Evolutionary conservation across 2,888 invertebrate species (phyloP).

Genomic region (Chromoteleia sp.): DNA sequence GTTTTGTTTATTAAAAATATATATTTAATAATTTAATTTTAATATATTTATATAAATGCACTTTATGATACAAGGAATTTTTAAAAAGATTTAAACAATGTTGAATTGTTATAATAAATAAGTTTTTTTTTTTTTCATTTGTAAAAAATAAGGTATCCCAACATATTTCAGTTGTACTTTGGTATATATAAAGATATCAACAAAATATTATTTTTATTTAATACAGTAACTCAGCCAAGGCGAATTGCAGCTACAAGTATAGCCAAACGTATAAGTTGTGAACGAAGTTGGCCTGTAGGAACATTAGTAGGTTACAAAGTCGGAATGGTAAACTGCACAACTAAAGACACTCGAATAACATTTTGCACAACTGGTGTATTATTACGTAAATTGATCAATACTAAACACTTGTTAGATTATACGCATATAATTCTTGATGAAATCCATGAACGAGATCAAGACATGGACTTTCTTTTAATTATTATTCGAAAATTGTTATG

Average conservation of each 20-base stretch:
- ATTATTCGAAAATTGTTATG: conserved; percentile 18
- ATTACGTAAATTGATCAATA: conserved; percentile 90
- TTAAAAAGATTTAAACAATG: no score
- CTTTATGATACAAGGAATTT: no score
- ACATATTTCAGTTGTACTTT: no score
- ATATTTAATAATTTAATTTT: no score
- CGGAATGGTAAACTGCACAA: conserved; percentile 87
- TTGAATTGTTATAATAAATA: conserved; percentile 9
- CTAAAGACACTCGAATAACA: conserved; percentile 90
- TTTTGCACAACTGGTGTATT: conserved; percentile 96
- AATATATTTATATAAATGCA: no score
- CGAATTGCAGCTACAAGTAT: conserved; percentile 97
- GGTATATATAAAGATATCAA: no score
- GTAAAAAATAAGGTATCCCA: no score
- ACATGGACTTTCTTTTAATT: conserved; percentile 94
- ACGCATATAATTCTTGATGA: conserved; percentile 97
- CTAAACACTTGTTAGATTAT: conserved; percentile 90
- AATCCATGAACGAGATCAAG: conserved; percentile 96
- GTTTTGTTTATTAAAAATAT: no score
- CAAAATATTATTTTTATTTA: not conserved
- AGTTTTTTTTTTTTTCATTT: no score
- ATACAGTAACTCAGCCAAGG: conserved; percentile 94
- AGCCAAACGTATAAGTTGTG: conserved; percentile 92
- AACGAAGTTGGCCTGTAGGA: conserved; percentile 93
- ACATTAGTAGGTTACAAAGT: conserved; percentile 96